A percentile compares a stretch with the other conserved stretches of the same genome.
These are phyloP conservation scores for Penaeus monodon DNA, from an alignment of 2,888 invertebrate genomes.

Conservation along the genomic window DNA sequence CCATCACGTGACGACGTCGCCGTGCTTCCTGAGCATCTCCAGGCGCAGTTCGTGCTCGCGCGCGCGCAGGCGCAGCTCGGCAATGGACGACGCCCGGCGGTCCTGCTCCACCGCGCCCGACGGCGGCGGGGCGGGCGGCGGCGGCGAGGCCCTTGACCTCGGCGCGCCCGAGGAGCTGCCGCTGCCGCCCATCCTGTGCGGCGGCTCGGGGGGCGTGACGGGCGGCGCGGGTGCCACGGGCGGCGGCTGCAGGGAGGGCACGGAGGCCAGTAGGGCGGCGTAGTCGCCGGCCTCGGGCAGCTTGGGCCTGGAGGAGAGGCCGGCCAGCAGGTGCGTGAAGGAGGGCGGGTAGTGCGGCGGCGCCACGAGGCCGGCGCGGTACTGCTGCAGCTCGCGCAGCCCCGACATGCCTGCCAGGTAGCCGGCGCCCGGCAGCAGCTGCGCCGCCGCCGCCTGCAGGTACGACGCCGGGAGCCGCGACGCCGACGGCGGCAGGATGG, in stretches of 20 bases:
- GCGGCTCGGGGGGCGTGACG: conserved; percentile 61
- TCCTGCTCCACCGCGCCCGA: conserved; percentile 62
- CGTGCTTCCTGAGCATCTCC: conserved; percentile 68
- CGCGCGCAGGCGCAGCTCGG: conserved; percentile 81
- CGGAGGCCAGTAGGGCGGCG: conserved; percentile 69
- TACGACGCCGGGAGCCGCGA: conserved; percentile 46
- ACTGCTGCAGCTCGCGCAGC: conserved; percentile 50
- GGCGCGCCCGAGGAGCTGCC: conserved; percentile 4
- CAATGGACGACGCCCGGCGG: conserved; percentile 63
- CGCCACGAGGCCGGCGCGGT: conserved; percentile 53
- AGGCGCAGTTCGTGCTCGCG: conserved; percentile 89
- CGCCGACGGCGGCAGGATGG: conserved; percentile 35
- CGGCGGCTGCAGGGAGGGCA: conserved; percentile 70
- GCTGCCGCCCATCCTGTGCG: conserved; percentile 7
- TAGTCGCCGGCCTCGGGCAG: conserved; percentile 67
- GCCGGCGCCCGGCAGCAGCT: conserved; percentile 49
- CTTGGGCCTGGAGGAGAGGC: conserved; percentile 78
- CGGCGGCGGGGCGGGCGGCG: conserved; percentile 6
- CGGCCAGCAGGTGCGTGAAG: conserved; percentile 88
- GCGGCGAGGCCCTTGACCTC: conserved; percentile 26
- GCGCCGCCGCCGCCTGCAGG: conserved; percentile 60
- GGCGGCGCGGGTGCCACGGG: conserved; percentile 69
- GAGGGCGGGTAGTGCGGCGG: conserved; percentile 70
- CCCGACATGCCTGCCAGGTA: conserved; percentile 52
- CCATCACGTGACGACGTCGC: conserved; percentile 52